These are phyloP conservation scores for Gasterosteus aculeatus DNA, from an alignment of 2,113 vertebrate species.

Conservation along the genomic window DNA sequence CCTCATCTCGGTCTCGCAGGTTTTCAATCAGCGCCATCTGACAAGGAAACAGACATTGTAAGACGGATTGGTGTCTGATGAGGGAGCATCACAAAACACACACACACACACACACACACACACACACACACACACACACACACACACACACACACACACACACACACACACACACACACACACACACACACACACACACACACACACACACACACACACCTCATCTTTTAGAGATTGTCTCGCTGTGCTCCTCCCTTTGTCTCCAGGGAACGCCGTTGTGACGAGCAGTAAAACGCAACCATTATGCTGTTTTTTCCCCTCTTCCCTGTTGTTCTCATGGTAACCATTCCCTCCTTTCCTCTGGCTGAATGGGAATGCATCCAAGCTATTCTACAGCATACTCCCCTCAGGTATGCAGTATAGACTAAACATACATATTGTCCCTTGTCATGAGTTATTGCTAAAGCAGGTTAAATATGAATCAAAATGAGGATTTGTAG, in stretches of 20 bases:
- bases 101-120: neutral
- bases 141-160: neutral
- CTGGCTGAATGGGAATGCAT: conserved; percentile 4
- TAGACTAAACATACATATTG: conserved; percentile 38
- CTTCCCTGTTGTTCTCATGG: neutral
- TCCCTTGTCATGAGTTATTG: neutral
- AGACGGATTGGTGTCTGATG: conserved; percentile 22
- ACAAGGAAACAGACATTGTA: conserved; percentile 35
- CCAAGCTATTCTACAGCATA: neutral
- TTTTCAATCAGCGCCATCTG: conserved; percentile 17
- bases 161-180: conserved; percentile 16
- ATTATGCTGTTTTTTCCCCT: conserved; percentile 1
- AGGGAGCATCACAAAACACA: conserved; percentile 15
- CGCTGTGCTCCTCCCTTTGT: conserved; percentile 11
- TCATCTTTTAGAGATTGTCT: conserved; percentile 29
- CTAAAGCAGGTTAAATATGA: neutral
- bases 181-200: neutral
- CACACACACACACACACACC: conserved; percentile 7
- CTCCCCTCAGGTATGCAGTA: conserved; percentile 4
- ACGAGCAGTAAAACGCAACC: conserved; percentile 23
- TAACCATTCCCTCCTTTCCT: neutral
- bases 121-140: conserved; percentile 4
- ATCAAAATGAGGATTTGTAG: too few species aligned
- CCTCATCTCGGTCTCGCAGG: conserved; percentile 34
- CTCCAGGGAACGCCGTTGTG: conserved; percentile 10